Base-by-base conservation (phyloP, 2,797 vertebrate species). In the Sparidentex hasta region DNA sequence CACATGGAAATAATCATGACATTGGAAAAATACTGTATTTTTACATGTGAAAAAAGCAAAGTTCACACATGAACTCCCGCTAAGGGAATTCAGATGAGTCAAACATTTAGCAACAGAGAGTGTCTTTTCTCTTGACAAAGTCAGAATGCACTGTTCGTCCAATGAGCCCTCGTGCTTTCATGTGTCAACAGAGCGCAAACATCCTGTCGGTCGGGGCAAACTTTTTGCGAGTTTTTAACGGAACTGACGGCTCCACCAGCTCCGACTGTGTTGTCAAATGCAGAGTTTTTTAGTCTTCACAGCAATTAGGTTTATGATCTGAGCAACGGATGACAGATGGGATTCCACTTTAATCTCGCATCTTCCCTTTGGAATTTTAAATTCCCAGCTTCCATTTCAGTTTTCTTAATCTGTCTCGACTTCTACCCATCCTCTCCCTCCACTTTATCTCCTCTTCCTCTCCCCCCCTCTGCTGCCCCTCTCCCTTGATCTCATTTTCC, bases 281-380 rank as follows among this genome's bases (percentile, higher is more conserved):
- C 5, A 11, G 44, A 62, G 20, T 44, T 63, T 74, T 74, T 57
- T 75, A 9, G 29, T 62, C 70, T 75, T 54, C 41, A 55, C 48
- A 27, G 54, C 48, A 63, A 65, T 66, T 74, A 58, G 63, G 13
- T 52, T 76, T 73, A 54, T 68, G 58, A 83, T 81, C 29, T 25
- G 47, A 80, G 57, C n/a, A 76, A 25, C 0, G 21, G 52, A 74
- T 86, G 63, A 79, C 74, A 83, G 44, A 77, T 73, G 71, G 76
- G 68, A 84, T 74, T 78, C 61, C 41, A 70, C 62, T 72, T 79
- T 81, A 81, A 80, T 85, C 84, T 80, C 11, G 7, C 52, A 62
- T 78, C 54, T 83, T 66, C 57, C 54, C 83, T 62, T 76, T 12
- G 46, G 65, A 84, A 73, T 74, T 68, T 69, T 54, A 48, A 62